These are phyloP conservation scores for Gopherus evgoodei DNA, from an alignment of 2,113 vertebrate genomes.

Conservation along the genomic window DNA sequence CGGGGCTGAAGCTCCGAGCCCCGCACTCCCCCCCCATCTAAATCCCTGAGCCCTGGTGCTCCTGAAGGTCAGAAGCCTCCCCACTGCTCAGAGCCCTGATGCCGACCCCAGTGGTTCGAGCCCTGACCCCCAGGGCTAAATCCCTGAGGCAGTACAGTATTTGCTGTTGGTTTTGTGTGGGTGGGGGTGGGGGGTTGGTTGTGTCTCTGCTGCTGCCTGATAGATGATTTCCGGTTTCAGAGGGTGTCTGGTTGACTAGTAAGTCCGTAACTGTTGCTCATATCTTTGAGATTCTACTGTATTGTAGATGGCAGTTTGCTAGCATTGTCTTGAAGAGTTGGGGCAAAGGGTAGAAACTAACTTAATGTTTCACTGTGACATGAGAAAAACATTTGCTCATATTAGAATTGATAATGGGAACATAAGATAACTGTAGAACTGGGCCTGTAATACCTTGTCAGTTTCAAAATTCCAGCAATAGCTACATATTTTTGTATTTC, in stretches of 20 bases:
- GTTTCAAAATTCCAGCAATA: not conserved
- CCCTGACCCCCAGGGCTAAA: too few species aligned
- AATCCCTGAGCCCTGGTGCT: not conserved
- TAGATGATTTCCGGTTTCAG: too few species aligned
- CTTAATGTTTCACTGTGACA: not conserved
- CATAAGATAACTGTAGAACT: not conserved
- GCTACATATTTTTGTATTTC: not conserved
- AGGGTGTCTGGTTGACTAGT: too few species aligned
- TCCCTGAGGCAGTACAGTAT: too few species aligned
- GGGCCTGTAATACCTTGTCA: not conserved
- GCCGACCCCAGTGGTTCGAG: too few species aligned
- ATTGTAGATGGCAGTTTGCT: not conserved
- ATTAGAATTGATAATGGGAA: not conserved
- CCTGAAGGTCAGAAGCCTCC: not conserved
- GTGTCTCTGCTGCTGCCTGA: too few species aligned
- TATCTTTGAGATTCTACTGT: not conserved
- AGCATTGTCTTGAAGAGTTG: not conserved
- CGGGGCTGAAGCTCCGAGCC: too few species aligned
- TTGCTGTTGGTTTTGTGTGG: too few species aligned
- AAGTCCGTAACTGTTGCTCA: not conserved
- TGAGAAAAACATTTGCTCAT: not conserved
- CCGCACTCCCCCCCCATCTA: too few species aligned
- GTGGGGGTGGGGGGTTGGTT: too few species aligned
- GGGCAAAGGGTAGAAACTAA: not conserved
- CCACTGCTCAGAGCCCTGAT: too few species aligned